Evolutionary conservation across 2,797 vertebrate genomes (phyloP), one percentile per base, ranked within the genome.

Genomic region (Anabas testudineus): DNA sequence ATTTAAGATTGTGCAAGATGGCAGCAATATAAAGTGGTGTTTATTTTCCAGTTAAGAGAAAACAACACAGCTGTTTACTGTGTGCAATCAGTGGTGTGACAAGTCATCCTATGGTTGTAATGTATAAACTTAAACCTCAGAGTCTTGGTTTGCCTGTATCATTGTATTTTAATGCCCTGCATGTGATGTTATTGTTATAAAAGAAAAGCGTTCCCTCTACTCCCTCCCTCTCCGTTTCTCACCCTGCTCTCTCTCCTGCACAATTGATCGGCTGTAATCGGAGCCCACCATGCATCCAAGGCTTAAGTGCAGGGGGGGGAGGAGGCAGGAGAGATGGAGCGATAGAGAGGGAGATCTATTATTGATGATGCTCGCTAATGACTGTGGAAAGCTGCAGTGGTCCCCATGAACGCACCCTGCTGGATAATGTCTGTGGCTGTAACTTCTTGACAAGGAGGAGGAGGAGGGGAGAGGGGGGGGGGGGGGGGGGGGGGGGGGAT

Each of bases 321-420:
- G 78, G 80, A 77, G 64, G 80, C 58, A 73, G 82, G 70, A 78
- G 87, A 81, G 87, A 91, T 88, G 84, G 91, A 88, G 76, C 64
- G 92, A 93, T 88, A 81, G 88, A 86, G 78, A 80, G 69, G 67
- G 80, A 77, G 85, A 94, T 95, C 73, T 93, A 95, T 95, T 94
- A 95, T 95, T 95, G 92, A 95, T 93, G 92, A 92, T 92, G 90
- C 58, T 90, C 67, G 71, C 88, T 94, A 94, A 95, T 94, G 92
- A 92, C 87, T 83, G 67, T 84, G 75, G 87, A 94, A 87, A 87
- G 88, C 90, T 92, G 83, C 89, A 90, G 87, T 76, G 86, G 82
- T 78, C 80, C 70, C 69, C 42, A 5, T 76, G 78, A 88, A 81
- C 63, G 58, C 66, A 52, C 77, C 62, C 79, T 78, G 79, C 67